Base-by-base conservation (phyloP, 1,140 invertebrate genomes). In the Pygmarrhopalites habei region DNA sequence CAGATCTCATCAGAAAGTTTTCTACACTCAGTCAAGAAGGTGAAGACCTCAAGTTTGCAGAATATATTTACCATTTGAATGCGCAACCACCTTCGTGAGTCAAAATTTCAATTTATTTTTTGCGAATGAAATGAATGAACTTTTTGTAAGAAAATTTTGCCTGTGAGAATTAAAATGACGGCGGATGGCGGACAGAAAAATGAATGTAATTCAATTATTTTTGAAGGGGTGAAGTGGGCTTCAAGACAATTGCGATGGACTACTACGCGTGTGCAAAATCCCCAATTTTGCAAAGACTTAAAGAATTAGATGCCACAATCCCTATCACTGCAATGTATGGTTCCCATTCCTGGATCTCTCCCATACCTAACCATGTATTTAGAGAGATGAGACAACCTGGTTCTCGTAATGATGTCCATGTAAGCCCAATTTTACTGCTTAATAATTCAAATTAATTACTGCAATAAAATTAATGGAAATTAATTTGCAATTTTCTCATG, bases 231-330 rank as follows among this genome's bases (percentile, higher is more conserved):
- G 10, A 62, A 67, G 39, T 60, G 61, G 1, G 66, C 66, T 28
- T 67, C 60, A 79, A 90, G 90, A 76, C 79, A 85, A n/a, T n/a
- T 1, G 84, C 98, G 82, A 92, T 92, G 83, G 79, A 83, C 29
- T 83, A 84, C 32, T 90, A 93, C 77, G 95, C 92, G 2, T 98
- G 93, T 93, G 92, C 95, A 0, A 94, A 92, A 78, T 82, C 90
- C 77, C 94, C 95, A 14, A 95, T 98, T 84, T 0, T 28, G 17
- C 25, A 32, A 10, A 26, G 66, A 28, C 17, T 61, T 4, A 17
- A 26, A 58, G 74, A 85, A 59, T 75, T 97, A 21, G 74, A 82
- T 65, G 72, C 79, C 5, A 76, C 84, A 64, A 82, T 97, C 64
- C 89, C 92, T 0, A 85, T 98, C 64, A 95, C 92, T 19, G 81